These are phyloP conservation scores for Rhabdomys dilectus DNA, from an alignment of 2,113 vertebrate genomes.

Conservation along the genomic window DNA sequence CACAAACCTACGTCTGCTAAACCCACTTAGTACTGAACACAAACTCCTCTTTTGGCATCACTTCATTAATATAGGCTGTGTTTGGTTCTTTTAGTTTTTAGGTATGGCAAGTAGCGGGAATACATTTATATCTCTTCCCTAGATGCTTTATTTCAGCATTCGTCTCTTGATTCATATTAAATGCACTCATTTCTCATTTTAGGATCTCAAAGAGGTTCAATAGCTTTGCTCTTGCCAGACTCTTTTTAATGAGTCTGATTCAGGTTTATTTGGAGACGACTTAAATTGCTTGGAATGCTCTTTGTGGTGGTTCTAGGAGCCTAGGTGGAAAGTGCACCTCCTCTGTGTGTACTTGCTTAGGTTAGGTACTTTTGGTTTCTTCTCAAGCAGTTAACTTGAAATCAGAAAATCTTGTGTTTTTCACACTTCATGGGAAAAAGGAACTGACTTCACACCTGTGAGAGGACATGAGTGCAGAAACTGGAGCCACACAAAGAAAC, in stretches of 20 bases:
- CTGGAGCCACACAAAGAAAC: not conserved
- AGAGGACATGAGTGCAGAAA: fast-evolving
- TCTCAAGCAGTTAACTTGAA: not conserved
- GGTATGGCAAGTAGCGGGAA: not conserved
- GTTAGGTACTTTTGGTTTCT: not conserved
- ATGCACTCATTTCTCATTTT: not conserved
- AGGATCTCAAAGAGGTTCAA: not conserved
- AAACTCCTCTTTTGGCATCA: not conserved
- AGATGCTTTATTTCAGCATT: fast-evolving
- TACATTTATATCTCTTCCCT: too few relatives aligned
- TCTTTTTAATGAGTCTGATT: not conserved
- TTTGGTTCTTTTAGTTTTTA: not conserved
- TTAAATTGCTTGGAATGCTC: not conserved
- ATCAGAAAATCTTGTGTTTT: not conserved
- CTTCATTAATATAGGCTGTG: not conserved
- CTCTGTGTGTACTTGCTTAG: not conserved
- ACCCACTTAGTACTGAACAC: too few relatives aligned
- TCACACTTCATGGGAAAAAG: not conserved
- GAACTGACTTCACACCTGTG: not conserved
- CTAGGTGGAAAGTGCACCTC: too few relatives aligned
- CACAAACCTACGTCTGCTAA: not conserved
- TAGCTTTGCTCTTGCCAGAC: not conserved
- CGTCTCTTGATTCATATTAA: not conserved
- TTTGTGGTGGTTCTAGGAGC: not conserved
- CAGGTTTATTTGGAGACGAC: not conserved